A percentile compares a stretch with the other conserved stretches of the same genome.
phyloP scores from a whole-genome alignment of 2,113 vertebrate species.

The Anser cygnoides region DNA sequence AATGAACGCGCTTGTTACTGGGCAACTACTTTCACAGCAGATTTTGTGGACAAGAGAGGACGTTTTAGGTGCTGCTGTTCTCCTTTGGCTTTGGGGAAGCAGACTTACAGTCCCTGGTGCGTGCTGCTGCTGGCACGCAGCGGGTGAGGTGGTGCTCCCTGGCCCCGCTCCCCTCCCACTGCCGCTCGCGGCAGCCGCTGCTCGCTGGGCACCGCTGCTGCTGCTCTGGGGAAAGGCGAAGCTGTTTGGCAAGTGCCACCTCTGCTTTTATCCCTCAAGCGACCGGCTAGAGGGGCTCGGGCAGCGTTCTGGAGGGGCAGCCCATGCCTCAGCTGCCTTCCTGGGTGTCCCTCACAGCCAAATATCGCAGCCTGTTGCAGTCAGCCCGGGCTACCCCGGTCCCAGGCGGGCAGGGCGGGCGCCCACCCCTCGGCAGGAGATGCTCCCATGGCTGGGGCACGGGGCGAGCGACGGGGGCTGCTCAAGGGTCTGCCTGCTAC shows the following conservation, averaged over 20 bases:
- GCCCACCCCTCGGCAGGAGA: background rate
- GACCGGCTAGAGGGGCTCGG: background rate
- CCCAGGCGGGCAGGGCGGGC: background rate
- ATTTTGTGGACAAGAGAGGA: background rate
- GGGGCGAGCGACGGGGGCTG: background rate
- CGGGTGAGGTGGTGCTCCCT: background rate
- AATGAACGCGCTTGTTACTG: background rate
- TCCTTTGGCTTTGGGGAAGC: background rate
- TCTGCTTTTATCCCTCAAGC: background rate
- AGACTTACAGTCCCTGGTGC: background rate
- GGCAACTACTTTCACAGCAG: background rate
- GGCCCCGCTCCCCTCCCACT: background rate
- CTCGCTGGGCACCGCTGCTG: background rate
- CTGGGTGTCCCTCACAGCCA: background rate
- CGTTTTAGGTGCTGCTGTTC: background rate
- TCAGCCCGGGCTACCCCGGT: no score
- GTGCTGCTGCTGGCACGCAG: background rate
- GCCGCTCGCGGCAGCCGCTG: background rate
- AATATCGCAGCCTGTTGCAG: background rate
- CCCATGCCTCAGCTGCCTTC: background rate
- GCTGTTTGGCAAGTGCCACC: background rate
- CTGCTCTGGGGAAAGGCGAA: background rate
- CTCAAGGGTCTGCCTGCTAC: fast-evolving
- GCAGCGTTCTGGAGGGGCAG: background rate
- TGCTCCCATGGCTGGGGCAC: fast-evolving